Evolutionary conservation across 1,140 invertebrate species (phyloP).

Genomic region (Dreissena polymorpha): DNA sequence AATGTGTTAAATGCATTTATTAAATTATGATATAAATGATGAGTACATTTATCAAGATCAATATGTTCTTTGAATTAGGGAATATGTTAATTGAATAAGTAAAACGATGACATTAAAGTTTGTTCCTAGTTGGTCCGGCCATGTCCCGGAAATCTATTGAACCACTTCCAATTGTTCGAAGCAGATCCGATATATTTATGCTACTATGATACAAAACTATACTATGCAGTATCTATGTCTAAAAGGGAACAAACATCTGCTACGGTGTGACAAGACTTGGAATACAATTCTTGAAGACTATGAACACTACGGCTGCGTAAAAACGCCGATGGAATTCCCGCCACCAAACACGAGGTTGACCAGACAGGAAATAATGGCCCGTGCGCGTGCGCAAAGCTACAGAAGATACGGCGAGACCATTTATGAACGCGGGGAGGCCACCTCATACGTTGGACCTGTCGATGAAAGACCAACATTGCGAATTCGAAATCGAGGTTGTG

Average conservation of each 20-base stretch:
- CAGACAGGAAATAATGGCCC: constrained; percentile 25
- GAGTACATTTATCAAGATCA: constrained; percentile 18
- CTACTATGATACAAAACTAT: too few species aligned
- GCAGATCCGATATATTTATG: neutral
- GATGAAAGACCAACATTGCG: neutral
- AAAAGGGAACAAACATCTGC: constrained; percentile 58
- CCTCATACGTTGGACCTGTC: constrained; percentile 22
- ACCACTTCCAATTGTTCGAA: neutral
- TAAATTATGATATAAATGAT: neutral
- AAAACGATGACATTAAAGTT: neutral
- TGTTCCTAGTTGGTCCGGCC: neutral
- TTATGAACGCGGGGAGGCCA: constrained; percentile 23
- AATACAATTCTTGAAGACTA: constrained; percentile 54
- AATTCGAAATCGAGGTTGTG: too few species aligned
- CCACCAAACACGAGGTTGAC: constrained; percentile 29
- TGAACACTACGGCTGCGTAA: constrained; percentile 48
- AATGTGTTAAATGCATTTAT: neutral
- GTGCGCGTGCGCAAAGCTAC: neutral
- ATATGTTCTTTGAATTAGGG: neutral
- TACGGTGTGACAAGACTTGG: constrained; percentile 58
- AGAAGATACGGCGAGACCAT: constrained; percentile 5
- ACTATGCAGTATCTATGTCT: neutral
- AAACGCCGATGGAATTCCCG: constrained; percentile 49
- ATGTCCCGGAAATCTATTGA: neutral
- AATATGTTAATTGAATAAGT: too few species aligned